Evolutionary conservation across 2,888 invertebrate species (phyloP).

Genomic region (Anarsia innoxiella): DNA sequence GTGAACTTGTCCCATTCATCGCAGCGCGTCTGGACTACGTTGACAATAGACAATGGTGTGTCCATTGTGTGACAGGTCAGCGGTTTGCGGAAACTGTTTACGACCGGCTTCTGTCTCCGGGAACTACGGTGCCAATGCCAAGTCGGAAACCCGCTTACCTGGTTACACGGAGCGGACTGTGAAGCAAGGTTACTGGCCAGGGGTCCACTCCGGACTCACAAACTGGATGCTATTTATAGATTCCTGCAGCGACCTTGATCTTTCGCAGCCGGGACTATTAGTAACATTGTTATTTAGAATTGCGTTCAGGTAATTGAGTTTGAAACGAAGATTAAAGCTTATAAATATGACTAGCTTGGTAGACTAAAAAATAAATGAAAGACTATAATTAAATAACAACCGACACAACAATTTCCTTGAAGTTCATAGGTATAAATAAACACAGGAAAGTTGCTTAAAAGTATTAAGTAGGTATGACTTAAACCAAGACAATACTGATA

Average conservation of each 20-base stretch:
- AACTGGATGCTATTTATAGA: constrained; percentile 11
- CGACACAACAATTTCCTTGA: no score
- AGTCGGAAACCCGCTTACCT: constrained; percentile 32
- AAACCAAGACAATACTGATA: no score
- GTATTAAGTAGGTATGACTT: no score
- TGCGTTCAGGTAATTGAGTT: no score
- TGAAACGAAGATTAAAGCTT: no score
- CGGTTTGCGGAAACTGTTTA: constrained; percentile 41
- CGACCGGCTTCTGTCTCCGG: constrained; percentile 43
- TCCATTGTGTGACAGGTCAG: constrained; percentile 44
- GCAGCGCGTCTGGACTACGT: constrained; percentile 40
- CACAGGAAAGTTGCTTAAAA: no score
- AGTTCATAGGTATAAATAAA: no score
- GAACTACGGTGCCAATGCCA: constrained; percentile 31
- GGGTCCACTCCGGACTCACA: neutral
- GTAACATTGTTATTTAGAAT: no score
- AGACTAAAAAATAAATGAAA: no score
- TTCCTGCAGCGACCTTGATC: constrained; percentile 10
- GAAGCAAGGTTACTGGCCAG: no score
- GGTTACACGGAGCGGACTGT: constrained; percentile 12
- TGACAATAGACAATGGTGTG: constrained; percentile 60
- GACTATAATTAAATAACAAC: no score
- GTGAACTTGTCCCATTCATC: constrained; percentile 67
- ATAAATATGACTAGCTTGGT: no score
- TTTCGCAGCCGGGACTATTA: constrained; percentile 3